Conservation (phyloP, 2,797 vertebrate species). For the Loris lydekkerianus region DNA sequence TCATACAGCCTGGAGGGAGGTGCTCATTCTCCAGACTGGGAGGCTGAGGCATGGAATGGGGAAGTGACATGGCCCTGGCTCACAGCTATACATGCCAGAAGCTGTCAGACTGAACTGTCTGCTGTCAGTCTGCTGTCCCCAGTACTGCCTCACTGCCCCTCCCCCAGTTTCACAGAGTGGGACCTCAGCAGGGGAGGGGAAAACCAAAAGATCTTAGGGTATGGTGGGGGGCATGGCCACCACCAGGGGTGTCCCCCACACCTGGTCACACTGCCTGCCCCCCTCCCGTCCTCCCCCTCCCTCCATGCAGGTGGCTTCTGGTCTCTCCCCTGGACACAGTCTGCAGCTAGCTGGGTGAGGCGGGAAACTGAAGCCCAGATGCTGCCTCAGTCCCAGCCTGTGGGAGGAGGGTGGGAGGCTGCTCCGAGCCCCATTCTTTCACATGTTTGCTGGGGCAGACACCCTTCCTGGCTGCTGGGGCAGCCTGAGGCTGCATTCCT, state of each 20-base stretch:
- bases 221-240: no score
- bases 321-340: not conserved
- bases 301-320: not conserved
- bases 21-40: not conserved
- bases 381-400: no score
- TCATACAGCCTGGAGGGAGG: rapidly evolving
- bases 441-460: not conserved
- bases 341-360: not conserved
- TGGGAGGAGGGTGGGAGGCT: not conserved
- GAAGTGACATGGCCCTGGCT: not conserved
- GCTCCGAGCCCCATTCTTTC: not conserved
- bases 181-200: not conserved
- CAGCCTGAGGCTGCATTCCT: not conserved
- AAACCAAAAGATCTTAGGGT: not conserved
- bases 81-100: rapidly evolving
- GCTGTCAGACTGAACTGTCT: no score
- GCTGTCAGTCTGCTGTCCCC: not conserved
- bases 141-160: no score
- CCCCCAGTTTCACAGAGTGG: not conserved
- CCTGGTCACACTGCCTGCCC: not conserved
- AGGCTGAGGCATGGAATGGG: not conserved
- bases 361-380: not conserved
- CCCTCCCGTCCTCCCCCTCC: no score
- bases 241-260: not conserved
- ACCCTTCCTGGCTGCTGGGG: not conserved